Evolutionary conservation across 2,888 invertebrate species (phyloP).

Genomic region (Coleophora deauratella): DNA sequence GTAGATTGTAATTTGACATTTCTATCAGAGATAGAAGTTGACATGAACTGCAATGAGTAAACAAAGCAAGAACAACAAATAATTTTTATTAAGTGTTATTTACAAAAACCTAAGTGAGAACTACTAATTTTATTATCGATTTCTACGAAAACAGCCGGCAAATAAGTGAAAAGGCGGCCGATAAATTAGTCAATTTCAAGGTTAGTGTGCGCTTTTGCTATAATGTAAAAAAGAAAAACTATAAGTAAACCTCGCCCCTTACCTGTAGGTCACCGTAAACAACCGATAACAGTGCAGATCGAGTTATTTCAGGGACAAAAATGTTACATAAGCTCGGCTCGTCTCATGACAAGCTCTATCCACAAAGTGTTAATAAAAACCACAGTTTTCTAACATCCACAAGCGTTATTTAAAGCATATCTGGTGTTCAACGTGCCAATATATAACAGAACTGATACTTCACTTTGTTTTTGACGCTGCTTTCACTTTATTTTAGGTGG

Average conservation of each 20-base stretch:
- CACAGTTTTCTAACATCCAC: slow-evolving; percentile 32
- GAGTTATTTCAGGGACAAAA: slow-evolving; percentile 52
- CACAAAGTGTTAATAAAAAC: slow-evolving; percentile 33
- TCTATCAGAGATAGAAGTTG: slow-evolving; percentile 22
- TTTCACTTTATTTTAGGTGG: slow-evolving; percentile 34
- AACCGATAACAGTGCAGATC: slow-evolving; percentile 41
- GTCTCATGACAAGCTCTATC: slow-evolving; percentile 54
- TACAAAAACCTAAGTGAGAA: not conserved
- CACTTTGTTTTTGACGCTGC: slow-evolving; percentile 57
- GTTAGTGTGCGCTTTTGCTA: slow-evolving; percentile 27
- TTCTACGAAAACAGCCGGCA: slow-evolving; percentile 18
- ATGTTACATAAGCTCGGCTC: slow-evolving; percentile 66
- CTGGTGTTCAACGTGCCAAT: slow-evolving; percentile 33
- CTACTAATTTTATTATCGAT: not conserved
- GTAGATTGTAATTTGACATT: slow-evolving; percentile 31
- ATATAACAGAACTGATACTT: slow-evolving; percentile 50
- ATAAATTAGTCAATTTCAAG: slow-evolving; percentile 31
- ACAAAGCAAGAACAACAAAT: not conserved
- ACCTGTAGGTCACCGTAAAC: slow-evolving; percentile 56
- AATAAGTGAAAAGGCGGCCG: slow-evolving; percentile 22
- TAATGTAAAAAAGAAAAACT: not conserved
- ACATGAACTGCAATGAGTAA: slow-evolving; percentile 7
- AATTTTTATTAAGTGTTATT: no score
- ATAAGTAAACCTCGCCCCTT: slow-evolving; percentile 37
- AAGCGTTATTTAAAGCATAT: slow-evolving; percentile 55